Conservation (phyloP, 2,113 vertebrate genomes). For the Leucopsar rothschildi region DNA sequence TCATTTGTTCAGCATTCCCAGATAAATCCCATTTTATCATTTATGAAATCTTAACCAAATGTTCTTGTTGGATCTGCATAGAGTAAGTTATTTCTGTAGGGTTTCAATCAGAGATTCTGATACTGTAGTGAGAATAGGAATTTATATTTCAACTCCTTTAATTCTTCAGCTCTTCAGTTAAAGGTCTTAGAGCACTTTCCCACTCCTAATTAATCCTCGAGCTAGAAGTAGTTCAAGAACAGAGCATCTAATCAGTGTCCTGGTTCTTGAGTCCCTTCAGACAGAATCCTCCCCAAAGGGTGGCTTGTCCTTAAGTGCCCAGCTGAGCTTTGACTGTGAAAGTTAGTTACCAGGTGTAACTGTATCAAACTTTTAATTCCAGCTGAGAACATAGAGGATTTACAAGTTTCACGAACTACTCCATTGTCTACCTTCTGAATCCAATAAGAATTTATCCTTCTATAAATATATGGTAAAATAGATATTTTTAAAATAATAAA, state of each 20-base stretch:
- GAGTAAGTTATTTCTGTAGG: not conserved
- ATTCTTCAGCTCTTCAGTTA: constrained; percentile 20
- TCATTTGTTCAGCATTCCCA: not conserved
- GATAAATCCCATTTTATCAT: not conserved
- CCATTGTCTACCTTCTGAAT: no score
- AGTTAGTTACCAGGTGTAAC: not conserved
- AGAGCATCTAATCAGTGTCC: not conserved
- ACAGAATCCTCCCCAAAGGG: not conserved
- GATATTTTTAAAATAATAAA: no score
- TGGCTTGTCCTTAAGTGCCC: not conserved
- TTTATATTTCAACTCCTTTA: constrained; percentile 9
- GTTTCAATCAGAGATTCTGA: not conserved
- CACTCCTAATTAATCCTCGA: not conserved
- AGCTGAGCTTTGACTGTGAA: not conserved
- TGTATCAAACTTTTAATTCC: no score
- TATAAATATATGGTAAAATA: no score
- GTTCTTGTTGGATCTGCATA: not conserved
- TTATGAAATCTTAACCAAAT: not conserved
- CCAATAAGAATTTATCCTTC: no score
- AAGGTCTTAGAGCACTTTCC: constrained; percentile 14
- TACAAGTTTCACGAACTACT: no score
- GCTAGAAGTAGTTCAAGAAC: constrained; percentile 50
- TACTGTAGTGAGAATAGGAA: not conserved
- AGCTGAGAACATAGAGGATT: no score
- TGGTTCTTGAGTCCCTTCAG: constrained; percentile 9